Percentiles rank a stretch among this genome's conserved stretches.
These are phyloP conservation scores for Rotaria magnacalcarata DNA, from an alignment of 2,888 invertebrate genomes.

Conservation along the genomic window DNA sequence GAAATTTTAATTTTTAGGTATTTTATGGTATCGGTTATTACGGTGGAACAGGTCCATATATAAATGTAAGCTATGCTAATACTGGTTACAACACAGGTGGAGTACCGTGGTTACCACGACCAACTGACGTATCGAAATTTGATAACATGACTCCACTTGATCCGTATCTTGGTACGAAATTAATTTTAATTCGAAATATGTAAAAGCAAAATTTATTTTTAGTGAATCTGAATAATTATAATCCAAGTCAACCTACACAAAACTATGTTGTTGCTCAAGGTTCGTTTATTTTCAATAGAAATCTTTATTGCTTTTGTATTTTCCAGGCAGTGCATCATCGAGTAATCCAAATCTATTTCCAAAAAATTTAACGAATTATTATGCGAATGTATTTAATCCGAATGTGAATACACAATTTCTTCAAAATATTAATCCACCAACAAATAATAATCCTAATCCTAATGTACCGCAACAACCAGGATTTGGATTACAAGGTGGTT, in stretches of 20 bases:
- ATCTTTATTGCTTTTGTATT: background rate
- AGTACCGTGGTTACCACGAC: background rate
- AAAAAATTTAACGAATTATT: slow-evolving; percentile 19
- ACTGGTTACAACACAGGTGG: background rate
- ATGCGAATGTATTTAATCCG: slow-evolving; percentile 24
- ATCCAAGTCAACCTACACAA: background rate
- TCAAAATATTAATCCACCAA: background rate
- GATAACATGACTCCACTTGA: background rate
- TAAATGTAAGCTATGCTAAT: slow-evolving; percentile 12
- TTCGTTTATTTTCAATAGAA: background rate
- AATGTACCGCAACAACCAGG: background rate
- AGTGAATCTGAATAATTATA: background rate
- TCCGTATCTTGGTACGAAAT: background rate
- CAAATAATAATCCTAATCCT: background rate
- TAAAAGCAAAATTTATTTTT: too few species aligned
- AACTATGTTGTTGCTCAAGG: slow-evolving; percentile 34
- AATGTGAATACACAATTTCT: background rate
- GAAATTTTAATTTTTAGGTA: background rate
- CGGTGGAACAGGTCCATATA: slow-evolving; percentile 12
- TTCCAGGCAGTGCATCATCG: background rate
- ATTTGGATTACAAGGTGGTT: background rate
- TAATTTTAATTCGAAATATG: background rate
- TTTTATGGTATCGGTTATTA: slow-evolving; percentile 9
- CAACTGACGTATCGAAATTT: background rate
- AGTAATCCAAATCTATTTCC: slow-evolving; percentile 32